Percentiles rank a stretch among this genome's conserved stretches.
phyloP scores from a whole-genome alignment of 2,113 vertebrate genomes.

The Ptyas mucosa region DNA sequence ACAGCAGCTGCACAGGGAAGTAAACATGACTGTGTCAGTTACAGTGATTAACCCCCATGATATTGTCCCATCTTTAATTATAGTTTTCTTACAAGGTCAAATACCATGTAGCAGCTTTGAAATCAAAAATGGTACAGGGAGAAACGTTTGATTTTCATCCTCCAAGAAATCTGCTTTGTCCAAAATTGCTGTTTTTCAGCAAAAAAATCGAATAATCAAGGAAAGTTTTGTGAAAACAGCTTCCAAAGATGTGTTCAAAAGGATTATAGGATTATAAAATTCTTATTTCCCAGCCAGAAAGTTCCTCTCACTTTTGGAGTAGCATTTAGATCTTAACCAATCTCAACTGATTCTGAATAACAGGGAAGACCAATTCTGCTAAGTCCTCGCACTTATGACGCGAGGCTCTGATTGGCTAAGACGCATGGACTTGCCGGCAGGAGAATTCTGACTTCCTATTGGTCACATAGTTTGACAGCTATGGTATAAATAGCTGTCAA shows the following conservation, averaged over 20 bases:
- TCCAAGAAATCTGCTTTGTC: constrained; percentile 11
- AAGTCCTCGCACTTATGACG: no score
- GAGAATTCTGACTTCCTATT: no score
- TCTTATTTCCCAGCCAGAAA: background rate
- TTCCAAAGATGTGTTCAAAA: background rate
- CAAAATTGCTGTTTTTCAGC: background rate
- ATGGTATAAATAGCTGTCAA: no score
- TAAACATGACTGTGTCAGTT: background rate
- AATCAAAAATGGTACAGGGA: background rate
- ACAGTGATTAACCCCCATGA: background rate
- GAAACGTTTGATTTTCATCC: background rate
- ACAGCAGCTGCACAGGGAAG: background rate
- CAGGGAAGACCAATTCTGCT: background rate
- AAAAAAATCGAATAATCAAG: background rate
- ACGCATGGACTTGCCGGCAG: no score
- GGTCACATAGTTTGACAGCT: no score
- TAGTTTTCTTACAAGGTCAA: background rate
- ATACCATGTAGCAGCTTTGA: background rate
- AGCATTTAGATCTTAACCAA: background rate
- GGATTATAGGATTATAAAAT: background rate
- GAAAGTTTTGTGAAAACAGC: background rate
- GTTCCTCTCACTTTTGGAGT: background rate
- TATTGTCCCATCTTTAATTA: background rate
- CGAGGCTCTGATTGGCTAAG: no score
- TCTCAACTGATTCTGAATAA: background rate